Evolutionary conservation across 2,888 invertebrate genomes (phyloP), one percentile per base, ranked within the genome.

Genomic region (Ligdia adustata): DNA sequence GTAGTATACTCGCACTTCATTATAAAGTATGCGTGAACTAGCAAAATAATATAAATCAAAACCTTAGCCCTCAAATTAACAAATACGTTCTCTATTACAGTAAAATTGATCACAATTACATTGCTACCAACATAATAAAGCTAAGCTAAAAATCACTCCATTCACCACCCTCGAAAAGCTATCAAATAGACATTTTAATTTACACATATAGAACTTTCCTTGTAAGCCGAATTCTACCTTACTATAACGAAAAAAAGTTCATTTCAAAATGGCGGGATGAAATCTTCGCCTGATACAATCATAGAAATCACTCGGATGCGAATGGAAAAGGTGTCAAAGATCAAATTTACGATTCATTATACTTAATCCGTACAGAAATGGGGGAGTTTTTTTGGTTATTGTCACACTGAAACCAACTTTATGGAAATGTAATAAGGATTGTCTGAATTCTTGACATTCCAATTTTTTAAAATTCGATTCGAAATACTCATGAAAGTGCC

Each of bases 261-360:
- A 20, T 26, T 41, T 46, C 31, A 4, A 37, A 31, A 35, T 16
- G 31, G 14, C 9, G 26, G n/a, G 26, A 22, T 16, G 11, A 15
- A 37, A 20, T n/a, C 13, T 33, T 29, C 50, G 46, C 37, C 51
- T 51, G 62, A 66, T 66, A 78, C 78, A 82, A 78, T 82, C 75
- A 79, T 75, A 82, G 79, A 85, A 86, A 84, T 81, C 80, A 79
- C 76, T 81, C 76, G 75, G 79, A 79, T 76, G 79, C 79, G 85
- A 89, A 88, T 87, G 86, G 85, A 87, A 90, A 87, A 90, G 89
- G 90, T 90, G 90, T 88, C 88, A 89, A 88, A 90, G 89, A 89
- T 90, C 88, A 86, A 88, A 90, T 90, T 90, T 89, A 88, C 89
- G 86, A 88, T 86, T 89, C 89, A 89, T 89, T 89, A 89, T 88